These are phyloP conservation scores for Otolemur crassicaudatus DNA, from an alignment of 2,797 vertebrate species.

Conservation along the genomic window DNA sequence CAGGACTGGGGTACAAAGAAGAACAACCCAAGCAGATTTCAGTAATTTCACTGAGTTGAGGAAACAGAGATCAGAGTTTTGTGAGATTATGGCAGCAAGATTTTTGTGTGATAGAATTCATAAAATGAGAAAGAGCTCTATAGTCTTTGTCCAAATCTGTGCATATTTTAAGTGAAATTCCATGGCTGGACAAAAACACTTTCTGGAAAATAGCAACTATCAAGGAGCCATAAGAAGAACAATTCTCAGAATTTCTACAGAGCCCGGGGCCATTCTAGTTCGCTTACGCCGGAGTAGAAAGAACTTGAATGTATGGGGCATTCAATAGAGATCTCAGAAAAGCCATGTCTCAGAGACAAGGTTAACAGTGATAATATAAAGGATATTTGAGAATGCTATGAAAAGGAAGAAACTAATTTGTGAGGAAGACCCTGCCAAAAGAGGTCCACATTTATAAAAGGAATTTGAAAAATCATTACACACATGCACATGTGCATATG, in stretches of 20 bases:
- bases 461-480: neutral
- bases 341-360: neutral
- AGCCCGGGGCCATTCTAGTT: neutral
- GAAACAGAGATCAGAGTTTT: neutral
- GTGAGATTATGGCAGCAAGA: neutral
- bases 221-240: neutral
- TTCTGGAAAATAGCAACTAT: neutral
- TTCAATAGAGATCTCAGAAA: neutral
- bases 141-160: constrained; percentile 12
- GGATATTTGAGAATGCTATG: neutral
- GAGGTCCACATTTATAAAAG: neutral
- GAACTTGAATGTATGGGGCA: neutral
- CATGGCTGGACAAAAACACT: neutral
- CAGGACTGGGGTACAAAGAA: neutral
- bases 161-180: neutral
- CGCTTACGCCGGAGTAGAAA: neutral
- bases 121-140: neutral
- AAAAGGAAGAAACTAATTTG: neutral
- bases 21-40: neutral
- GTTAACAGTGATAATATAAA: constrained; percentile 8
- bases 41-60: neutral
- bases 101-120: neutral
- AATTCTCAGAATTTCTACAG: neutral
- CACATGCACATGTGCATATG: neutral
- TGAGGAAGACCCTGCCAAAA: neutral